Evolutionary conservation across 2,113 vertebrate genomes (phyloP), one percentile per base, ranked within the genome.

Genomic region (Pungitius pungitius): DNA sequence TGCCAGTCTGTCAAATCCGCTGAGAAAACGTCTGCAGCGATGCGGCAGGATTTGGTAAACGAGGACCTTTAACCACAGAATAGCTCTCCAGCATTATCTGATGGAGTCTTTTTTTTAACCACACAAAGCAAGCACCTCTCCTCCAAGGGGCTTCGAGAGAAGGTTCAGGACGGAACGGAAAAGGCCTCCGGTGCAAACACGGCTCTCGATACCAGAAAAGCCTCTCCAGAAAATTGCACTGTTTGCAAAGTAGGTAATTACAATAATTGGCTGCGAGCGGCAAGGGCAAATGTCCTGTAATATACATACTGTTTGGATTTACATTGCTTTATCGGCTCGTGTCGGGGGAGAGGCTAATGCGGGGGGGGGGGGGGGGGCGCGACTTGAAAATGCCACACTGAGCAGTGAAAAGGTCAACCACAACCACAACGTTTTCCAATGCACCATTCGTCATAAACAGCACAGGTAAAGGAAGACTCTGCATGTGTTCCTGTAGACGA

Each of bases 241-340:
- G 74, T 81, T n/a, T 69, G 56, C 65, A 83, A 84, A 83, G 82
- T 81, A 64, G 82, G 71, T 83, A 88, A 90, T 91, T 90, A 87
- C 58, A 91, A 88, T 84, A 88, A 87, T 77, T 87, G 81, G 55
- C 10, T 58, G 55, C 6, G 33, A 80, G 64, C 59, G 51, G 47
- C 22, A 7, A 61, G 49, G 37, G 55, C 64, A 58, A 76, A 73
- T 83, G 81, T 87, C 83, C 71, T 72, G 77, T 63, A 68, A 77
- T 73, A 66, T 59, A 60, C 54, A 60, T 61, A 13, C 33, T 69
- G 59, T 69, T 76, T 81, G 59, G 62, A 71, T 81, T 65, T 71
- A 22, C 27, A 65, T 77, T 73, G 68, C 77, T 73, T 72, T 74
- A 73, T 78, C 69, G 61, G 51, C 56, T 49, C 22, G 20, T 68